Evolutionary conservation across 2,888 invertebrate species (phyloP), one percentile per base, ranked within the genome.

Genomic region (Ormyrus thymus): DNA sequence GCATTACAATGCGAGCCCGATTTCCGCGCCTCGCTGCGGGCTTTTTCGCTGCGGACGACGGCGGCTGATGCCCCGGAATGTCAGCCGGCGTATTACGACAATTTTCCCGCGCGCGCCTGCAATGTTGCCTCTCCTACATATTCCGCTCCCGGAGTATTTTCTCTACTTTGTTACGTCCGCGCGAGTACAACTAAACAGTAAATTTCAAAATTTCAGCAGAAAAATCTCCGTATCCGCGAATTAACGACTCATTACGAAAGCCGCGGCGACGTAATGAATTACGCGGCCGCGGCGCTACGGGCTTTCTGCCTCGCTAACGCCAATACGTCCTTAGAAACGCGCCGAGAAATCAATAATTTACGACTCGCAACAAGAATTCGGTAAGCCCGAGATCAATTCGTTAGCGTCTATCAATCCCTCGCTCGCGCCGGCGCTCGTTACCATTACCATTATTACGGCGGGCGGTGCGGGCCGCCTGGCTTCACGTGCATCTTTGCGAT

Each of bases 361-460:
- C 51, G 13, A 55, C 61, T 62, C 46, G 73, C 29, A 73, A 78
- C 73, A 68, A 78, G 73, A 62, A 73, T 78, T 78, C 69, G 69
- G 69, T 69, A 74, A 69, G 53, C 53, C 45, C 69, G 78, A 78
- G 78, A 78, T 78, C 62, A 69, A 78, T 78, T 73, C 78, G 69
- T 74, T 69, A 64, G 73, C 73, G 29, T 61, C 72, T 46, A 78
- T 78, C 72, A 61, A 72, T 72, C 72, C 69, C 55, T n/a, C 65
- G 51, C n/a, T 8, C 11, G 55, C 8, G 43, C 13, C 2, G 4
- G 6, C 51, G 45, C n/a, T 13, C 48, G n/a, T 56, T 64, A 43
- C 46, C 43, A 51, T 51, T 66, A 43, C 45, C 29, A 59, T 50
- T 59, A 48, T 13, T 29, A 29, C 48, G 9, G 2, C 29, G 6